Percentiles rank a stretch among this genome's conserved stretches.
These are phyloP conservation scores for Acanthurus tractus DNA, from an alignment of 2,797 vertebrate genomes.

Conservation along the genomic window DNA sequence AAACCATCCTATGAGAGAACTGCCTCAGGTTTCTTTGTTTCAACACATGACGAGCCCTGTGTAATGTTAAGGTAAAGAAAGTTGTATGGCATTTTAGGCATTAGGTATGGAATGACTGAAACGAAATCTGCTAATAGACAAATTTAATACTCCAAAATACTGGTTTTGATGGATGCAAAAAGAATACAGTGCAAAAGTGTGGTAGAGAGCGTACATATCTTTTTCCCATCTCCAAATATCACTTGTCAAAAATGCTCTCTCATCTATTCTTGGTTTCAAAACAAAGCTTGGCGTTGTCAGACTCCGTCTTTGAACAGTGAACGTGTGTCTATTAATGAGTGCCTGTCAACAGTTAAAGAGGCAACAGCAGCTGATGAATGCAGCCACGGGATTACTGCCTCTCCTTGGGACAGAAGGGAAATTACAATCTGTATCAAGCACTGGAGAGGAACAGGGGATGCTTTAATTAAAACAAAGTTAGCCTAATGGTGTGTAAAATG, in stretches of 20 bases:
- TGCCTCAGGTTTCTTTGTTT: conserved; percentile 25
- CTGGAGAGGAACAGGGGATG: conserved; percentile 88
- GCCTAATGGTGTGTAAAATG: conserved; percentile 90
- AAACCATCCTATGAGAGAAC: neutral
- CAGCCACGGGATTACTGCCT: conserved; percentile 86
- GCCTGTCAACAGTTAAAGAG: conserved; percentile 92
- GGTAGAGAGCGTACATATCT: neutral
- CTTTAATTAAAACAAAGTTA: conserved; percentile 94
- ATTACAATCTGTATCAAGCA: conserved; percentile 89
- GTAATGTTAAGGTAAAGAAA: neutral
- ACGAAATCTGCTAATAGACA: neutral
- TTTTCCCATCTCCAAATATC: conserved; percentile 44
- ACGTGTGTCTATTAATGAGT: conserved; percentile 86
- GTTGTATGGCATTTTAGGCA: neutral
- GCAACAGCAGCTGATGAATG: conserved; percentile 91
- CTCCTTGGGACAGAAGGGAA: conserved; percentile 87
- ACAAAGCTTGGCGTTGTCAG: conserved; percentile 57
- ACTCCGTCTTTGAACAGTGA: conserved; percentile 80
- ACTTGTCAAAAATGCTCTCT: conserved; percentile 45
- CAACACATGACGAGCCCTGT: neutral
- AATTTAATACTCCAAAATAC: neutral
- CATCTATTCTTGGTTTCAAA: conserved; percentile 68
- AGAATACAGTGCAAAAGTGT: neutral
- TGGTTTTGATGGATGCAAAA: neutral
- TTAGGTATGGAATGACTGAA: neutral